Percentiles rank a stretch among this genome's conserved stretches.
phyloP scores from a whole-genome alignment of 2,113 vertebrate genomes.

The Lota lota region DNA sequence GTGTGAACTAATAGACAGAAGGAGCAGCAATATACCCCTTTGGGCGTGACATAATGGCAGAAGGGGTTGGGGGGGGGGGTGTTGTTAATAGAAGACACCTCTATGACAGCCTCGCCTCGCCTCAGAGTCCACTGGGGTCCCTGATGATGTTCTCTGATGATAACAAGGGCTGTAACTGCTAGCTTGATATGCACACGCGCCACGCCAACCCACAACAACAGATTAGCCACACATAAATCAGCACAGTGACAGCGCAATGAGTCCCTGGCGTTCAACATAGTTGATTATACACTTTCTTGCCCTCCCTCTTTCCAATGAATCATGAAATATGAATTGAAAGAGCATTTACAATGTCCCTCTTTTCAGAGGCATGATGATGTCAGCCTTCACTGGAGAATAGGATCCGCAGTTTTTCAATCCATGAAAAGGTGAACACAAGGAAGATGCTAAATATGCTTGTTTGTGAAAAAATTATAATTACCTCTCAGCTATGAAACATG shows the following conservation, averaged over 20 bases:
- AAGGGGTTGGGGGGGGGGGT: conserved; percentile 39
- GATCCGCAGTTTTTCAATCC: neutral
- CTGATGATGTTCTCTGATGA: conserved; percentile 48
- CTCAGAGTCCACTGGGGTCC: conserved; percentile 42
- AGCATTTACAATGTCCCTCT: neutral
- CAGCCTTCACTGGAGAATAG: no score
- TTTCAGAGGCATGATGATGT: no score
- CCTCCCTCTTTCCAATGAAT: conserved; percentile 61
- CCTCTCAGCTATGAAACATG: neutral
- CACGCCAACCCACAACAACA: conserved; percentile 38
- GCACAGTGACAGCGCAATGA: conserved; percentile 48
- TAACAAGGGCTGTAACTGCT: conserved; percentile 54
- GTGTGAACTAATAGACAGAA: conserved; percentile 45
- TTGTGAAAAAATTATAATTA: neutral
- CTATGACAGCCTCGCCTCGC: conserved; percentile 38
- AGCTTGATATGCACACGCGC: conserved; percentile 29
- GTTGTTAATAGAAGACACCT: conserved; percentile 31
- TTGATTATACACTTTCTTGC: conserved; percentile 70
- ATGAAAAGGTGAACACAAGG: neutral
- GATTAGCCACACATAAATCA: conserved; percentile 69
- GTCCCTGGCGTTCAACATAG: conserved; percentile 58
- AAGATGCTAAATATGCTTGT: neutral
- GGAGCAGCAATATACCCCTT: conserved; percentile 21
- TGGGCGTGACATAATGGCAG: conserved; percentile 30
- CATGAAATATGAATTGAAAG: conserved; percentile 62